phyloP scores from a whole-genome alignment of 2,888 invertebrate species.

The Drosophila pegasa region DNA sequence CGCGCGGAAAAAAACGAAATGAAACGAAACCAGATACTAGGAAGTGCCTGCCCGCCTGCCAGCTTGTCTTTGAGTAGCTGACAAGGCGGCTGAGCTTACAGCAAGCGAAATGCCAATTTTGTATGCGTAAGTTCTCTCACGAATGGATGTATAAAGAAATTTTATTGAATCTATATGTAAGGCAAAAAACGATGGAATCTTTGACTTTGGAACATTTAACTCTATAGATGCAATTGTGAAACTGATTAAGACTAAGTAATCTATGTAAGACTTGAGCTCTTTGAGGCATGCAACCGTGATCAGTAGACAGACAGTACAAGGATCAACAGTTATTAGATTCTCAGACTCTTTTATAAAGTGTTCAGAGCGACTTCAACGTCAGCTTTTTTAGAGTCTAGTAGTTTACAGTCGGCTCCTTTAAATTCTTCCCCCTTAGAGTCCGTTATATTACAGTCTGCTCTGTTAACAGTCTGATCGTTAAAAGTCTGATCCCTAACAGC shows the following conservation, averaged over 20 bases:
- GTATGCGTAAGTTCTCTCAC: background rate
- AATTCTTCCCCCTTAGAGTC: too few relatives aligned
- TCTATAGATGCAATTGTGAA: background rate
- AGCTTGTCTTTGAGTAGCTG: constrained; percentile 18
- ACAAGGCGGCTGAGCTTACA: constrained; percentile 17
- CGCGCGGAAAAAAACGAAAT: constrained; percentile 34
- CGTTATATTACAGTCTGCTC: too few relatives aligned
- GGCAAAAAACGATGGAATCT: background rate
- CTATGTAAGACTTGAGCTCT: background rate
- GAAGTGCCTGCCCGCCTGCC: constrained; percentile 26
- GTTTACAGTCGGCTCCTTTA: too few relatives aligned
- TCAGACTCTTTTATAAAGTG: too few relatives aligned
- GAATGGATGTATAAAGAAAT: background rate
- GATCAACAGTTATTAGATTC: too few relatives aligned
- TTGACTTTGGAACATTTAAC: background rate
- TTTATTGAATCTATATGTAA: background rate
- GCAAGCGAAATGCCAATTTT: constrained; percentile 6
- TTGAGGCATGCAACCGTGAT: background rate
- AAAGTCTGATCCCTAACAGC: too few relatives aligned
- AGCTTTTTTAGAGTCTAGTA: too few relatives aligned
- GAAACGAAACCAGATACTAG: constrained; percentile 71
- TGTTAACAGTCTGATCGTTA: too few relatives aligned
- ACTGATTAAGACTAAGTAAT: background rate
- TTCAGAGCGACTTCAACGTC: too few relatives aligned
- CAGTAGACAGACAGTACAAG: background rate